Percentiles rank a stretch among this genome's conserved stretches.
Conservation (phyloP, 2,797 vertebrate species). For the Babyrousa celebensis region DNA sequence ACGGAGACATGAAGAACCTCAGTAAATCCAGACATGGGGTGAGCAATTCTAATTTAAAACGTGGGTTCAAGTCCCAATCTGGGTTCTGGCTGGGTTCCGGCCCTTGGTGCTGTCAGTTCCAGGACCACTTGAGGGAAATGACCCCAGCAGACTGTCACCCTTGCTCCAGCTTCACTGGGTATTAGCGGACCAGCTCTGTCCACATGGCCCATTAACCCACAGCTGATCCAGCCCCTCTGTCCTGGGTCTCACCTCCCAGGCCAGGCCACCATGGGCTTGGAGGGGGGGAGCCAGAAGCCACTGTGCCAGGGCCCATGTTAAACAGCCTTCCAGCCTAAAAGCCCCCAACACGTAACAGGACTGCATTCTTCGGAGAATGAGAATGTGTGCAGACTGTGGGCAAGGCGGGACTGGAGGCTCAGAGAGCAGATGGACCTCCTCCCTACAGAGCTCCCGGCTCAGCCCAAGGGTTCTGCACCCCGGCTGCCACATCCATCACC, state of each 20-base stretch:
- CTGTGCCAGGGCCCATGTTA: background rate
- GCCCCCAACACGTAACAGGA: background rate
- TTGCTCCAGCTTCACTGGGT: background rate
- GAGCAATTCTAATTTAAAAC: too few relatives aligned
- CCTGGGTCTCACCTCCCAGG: background rate
- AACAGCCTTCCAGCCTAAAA: background rate
- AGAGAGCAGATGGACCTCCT: background rate
- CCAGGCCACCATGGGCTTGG: background rate
- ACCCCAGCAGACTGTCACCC: background rate
- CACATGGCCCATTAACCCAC: background rate
- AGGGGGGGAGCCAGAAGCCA: background rate
- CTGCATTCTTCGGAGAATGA: slow-evolving; percentile 58
- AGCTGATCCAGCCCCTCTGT: background rate
- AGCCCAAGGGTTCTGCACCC: background rate
- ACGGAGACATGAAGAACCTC: too few relatives aligned
- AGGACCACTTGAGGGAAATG: slow-evolving; percentile 4
- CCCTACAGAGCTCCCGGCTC: background rate
- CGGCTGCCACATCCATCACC: background rate
- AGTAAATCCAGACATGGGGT: too few relatives aligned
- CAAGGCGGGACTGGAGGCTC: background rate
- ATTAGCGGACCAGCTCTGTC: background rate
- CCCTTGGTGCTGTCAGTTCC: too few relatives aligned
- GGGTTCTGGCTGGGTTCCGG: too few relatives aligned
- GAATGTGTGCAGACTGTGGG: background rate
- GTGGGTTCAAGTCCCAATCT: too few relatives aligned